Evolutionary conservation across 2,797 vertebrate genomes (phyloP), one percentile per base, ranked within the genome.

Genomic region (Sebastes matsubarae): DNA sequence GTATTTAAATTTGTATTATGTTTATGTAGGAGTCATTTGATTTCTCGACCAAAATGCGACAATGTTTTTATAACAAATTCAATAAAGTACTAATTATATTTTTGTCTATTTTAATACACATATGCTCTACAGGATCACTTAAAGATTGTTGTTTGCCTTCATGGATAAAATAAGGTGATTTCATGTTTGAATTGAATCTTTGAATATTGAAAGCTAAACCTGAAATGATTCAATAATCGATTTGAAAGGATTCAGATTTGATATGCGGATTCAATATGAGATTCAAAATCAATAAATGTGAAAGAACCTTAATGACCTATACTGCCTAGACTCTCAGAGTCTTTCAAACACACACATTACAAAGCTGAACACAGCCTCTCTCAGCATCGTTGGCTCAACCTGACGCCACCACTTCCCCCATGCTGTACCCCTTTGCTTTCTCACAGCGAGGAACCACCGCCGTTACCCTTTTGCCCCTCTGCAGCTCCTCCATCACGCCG

Each of bases 401-500:
- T 52, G 77, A 84, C 54, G 25, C 12, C 75, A 10, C 25, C 20
- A 18, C 79, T 67, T 22, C 66, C 67, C 63, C 68, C 8, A 1
- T 8, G 42, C 42, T 52, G 18, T n/a, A n/a, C 50, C 50, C 50
- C 5, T 79, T 50, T 11, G 63, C 73, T 87, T 88, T 88, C 84
- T 87, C 84, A 82, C 34, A 30, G 52, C 65, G 57, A 73, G 38
- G 70, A n/a, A 81, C 80, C 79, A 64, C 78, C 75, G 3, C 67
- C 52, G n/a, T 72, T 50, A 66, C 68, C 52, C 42, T 76, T 58
- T 60, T 63, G 6, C 65, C 83, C 64, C 83, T 75, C 70, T 14
- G 69, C 63, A 72, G 74, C 80, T 77, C 60, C 79, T 89, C 55
- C 80, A 71, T 75, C 86, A 64, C 79, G 59, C 75, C 42, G 18